Conservation (phyloP, 2,888 invertebrate genomes). For the Drosophila ustulata region DNA sequence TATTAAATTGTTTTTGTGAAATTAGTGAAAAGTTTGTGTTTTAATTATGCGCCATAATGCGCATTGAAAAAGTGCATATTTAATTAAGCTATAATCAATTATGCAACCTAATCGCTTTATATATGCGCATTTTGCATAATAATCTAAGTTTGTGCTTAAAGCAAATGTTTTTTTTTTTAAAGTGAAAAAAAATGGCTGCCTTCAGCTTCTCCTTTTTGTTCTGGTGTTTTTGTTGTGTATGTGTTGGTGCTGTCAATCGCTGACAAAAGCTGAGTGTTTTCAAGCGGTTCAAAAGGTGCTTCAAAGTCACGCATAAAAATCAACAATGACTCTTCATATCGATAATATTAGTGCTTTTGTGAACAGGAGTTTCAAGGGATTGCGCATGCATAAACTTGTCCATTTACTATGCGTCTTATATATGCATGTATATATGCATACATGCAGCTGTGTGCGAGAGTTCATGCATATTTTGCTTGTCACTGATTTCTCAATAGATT, state of each 20-base stretch:
- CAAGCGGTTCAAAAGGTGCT: conserved; percentile 12
- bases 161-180: not conserved
- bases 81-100: conserved; percentile 13
- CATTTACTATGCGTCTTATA: conserved; percentile 49
- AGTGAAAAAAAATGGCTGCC: not conserved
- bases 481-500: conserved; percentile 79
- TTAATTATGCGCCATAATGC: conserved; percentile 9
- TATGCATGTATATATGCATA: conserved; percentile 23
- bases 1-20: not conserved
- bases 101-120: conserved; percentile 18
- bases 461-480: conserved; percentile 66
- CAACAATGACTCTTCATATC: conserved; percentile 59
- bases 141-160: conserved; percentile 2
- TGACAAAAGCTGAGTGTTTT: conserved; percentile 27
- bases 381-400: conserved; percentile 48
- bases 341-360: conserved; percentile 52
- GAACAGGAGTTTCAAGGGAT: conserved; percentile 22
- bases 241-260: not conserved
- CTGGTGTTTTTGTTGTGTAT: not conserved
- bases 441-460: conserved; percentile 19
- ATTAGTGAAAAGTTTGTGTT: conserved; percentile 1
- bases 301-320: conserved; percentile 33
- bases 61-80: conserved; percentile 3
- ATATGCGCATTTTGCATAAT: conserved; percentile 9
- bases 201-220: conserved; percentile 1